Base-by-base conservation (phyloP, 1,140 invertebrate genomes). In the Aphelenchoides fujianensis region DNA sequence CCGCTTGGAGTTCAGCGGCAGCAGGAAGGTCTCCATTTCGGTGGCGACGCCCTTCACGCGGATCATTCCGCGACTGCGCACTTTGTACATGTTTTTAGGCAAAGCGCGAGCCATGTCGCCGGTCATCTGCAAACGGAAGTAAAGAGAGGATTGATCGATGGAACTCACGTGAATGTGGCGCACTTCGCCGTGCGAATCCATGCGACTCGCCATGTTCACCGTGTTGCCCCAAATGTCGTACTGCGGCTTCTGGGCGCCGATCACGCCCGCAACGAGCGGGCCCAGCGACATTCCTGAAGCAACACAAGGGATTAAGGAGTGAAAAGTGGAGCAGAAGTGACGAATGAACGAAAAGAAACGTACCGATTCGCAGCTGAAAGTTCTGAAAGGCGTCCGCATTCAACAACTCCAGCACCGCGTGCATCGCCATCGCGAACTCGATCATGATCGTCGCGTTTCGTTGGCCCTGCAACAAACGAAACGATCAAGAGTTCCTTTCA, bases 191-290 rank as follows among this genome's bases (percentile, higher is more conserved):
- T 93, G 95, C 74, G 92, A 94, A 84, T 97, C 94, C 94, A 97
- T 97, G 32, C 95, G 86, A 5, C 92, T 95, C 1, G 93, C 93
- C 1, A 97, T 93, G 85, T 98, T 97, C 0, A 97, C 95, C 0
- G 94, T 94, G 85, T 97, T 97, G 1, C 95, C 93, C 95, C 95
- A 97, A 77, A 95, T 97, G 79, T 97, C 95, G 86, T 97, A 97
- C 80, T 97, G 94, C 0, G 95, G 95, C 83, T 97, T 97, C 82
- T 95, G 92, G 0, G 94, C 93, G 0, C 94, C 94, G 28, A 97
- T 92, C 9, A 97, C 94, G 19, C 94, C 94, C 7, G 93, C 93
- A 81, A 97, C 94, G 1, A 97, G 93, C 0, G 94, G 92, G 0
- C 95, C 95, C 82, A 96, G 91, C 85, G 92, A 94, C 55, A 98